phyloP scores from a whole-genome alignment of 1,140 invertebrate species.

The Bombus pascuorum region DNA sequence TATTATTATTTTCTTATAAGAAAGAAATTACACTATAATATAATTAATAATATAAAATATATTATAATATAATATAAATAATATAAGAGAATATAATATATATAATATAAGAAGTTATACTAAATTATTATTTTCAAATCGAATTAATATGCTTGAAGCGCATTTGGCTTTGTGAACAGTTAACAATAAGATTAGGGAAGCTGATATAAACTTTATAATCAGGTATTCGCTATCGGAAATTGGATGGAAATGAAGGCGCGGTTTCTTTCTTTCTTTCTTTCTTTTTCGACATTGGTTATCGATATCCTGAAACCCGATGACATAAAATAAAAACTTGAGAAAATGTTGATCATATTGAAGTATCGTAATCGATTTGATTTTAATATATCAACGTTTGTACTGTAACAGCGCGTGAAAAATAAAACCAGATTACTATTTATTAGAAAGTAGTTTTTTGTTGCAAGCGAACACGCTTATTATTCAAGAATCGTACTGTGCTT shows the following conservation, averaged over 20 bases:
- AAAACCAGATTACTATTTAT: neutral
- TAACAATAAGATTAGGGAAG: neutral
- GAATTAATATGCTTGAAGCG: neutral
- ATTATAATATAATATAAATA: too few species aligned
- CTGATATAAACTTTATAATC: slow-evolving; percentile 56
- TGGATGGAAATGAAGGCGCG: slow-evolving; percentile 69
- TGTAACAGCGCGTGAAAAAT: neutral
- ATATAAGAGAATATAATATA: too few species aligned
- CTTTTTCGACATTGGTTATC: neutral
- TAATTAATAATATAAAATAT: too few species aligned
- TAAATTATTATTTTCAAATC: neutral
- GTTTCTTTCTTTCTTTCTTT: slow-evolving; percentile 18
- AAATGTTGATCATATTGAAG: neutral
- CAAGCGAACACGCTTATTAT: neutral
- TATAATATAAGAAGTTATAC: too few species aligned
- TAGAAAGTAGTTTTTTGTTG: neutral
- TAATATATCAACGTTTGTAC: neutral
- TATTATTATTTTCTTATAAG: neutral
- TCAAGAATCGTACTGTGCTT: neutral
- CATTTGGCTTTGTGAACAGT: neutral
- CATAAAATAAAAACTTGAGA: neutral
- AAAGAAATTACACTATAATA: too few species aligned
- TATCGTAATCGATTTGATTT: neutral
- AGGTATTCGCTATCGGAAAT: slow-evolving; percentile 67
- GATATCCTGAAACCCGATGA: too few species aligned